Percentiles rank a stretch among this genome's conserved stretches.
Conservation (phyloP, 2,113 vertebrate species). For the Phaethornis superciliosus region DNA sequence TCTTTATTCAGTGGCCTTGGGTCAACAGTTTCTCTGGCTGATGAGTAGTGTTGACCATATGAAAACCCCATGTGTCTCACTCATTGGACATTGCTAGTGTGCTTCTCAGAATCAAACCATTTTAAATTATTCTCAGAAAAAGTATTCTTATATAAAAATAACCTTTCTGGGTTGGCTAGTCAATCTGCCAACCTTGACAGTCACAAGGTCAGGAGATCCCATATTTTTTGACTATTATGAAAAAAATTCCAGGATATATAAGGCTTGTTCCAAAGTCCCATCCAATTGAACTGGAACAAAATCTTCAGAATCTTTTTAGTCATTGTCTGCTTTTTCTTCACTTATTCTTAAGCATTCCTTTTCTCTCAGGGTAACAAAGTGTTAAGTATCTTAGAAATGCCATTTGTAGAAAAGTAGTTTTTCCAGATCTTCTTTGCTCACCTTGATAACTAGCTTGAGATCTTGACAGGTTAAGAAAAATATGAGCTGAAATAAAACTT, state of each 20-base stretch:
- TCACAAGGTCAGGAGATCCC: not conserved
- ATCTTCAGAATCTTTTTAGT: not conserved
- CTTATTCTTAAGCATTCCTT: not conserved
- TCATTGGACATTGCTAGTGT: not conserved
- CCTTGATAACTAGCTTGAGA: not conserved
- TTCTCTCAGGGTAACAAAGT: not conserved
- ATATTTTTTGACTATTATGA: not conserved
- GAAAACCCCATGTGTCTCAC: not conserved
- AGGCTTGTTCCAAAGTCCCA: not conserved
- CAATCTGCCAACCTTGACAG: not conserved
- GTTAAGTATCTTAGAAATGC: not conserved
- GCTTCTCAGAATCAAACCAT: not conserved
- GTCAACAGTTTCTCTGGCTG: not conserved
- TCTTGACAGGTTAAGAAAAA: not conserved
- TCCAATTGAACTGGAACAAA: not conserved
- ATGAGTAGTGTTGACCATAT: not conserved
- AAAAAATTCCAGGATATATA: not conserved
- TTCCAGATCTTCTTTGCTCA: not conserved
- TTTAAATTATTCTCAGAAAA: not conserved
- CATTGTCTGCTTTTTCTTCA: not conserved
- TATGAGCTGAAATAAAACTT: not conserved
- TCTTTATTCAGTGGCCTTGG: not conserved
- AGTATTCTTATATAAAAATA: not conserved
- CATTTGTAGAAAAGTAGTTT: not conserved
- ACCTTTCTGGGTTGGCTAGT: not conserved